These are phyloP conservation scores for Drosophila nr. perissopoda DNA, from an alignment of 2,888 invertebrate genomes.

Conservation along the genomic window DNA sequence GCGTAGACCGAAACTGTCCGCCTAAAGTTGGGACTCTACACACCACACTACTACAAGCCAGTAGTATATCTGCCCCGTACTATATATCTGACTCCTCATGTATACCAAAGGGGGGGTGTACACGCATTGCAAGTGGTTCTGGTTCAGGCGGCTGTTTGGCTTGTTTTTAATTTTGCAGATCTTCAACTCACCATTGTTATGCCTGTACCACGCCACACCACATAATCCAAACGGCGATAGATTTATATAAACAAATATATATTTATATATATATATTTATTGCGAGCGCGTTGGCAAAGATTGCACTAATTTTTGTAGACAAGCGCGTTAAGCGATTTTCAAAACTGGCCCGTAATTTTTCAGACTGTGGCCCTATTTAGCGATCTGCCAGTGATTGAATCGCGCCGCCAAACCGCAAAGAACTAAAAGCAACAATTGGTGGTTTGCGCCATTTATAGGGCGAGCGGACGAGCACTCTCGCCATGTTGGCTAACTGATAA, in stretches of 20 bases:
- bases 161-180: slow-evolving; percentile 8
- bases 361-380: slow-evolving; percentile 7
- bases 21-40: slow-evolving; percentile 10
- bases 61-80: not conserved
- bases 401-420: slow-evolving; percentile 64
- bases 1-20: slow-evolving; percentile 62
- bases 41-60: not conserved
- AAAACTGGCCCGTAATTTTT: slow-evolving; percentile 6
- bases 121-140: slow-evolving; percentile 66
- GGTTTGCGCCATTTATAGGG: slow-evolving; percentile 72
- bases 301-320: slow-evolving; percentile 3
- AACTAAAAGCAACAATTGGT: slow-evolving; percentile 67
- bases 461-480: slow-evolving; percentile 25
- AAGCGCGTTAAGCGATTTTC: not conserved
- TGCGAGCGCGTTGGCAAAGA: not conserved
- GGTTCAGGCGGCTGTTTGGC: slow-evolving; percentile 17
- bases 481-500: slow-evolving; percentile 58
- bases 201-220: slow-evolving; percentile 59
- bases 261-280: not conserved
- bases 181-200: slow-evolving; percentile 68
- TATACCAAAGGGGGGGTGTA: not conserved
- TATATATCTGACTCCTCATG: not conserved
- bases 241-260: not conserved
- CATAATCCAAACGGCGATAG: slow-evolving; percentile 54
- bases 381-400: slow-evolving; percentile 44